Evolutionary conservation across 2,888 invertebrate species (phyloP).

Genomic region (Ceriagrion tenellum): DNA sequence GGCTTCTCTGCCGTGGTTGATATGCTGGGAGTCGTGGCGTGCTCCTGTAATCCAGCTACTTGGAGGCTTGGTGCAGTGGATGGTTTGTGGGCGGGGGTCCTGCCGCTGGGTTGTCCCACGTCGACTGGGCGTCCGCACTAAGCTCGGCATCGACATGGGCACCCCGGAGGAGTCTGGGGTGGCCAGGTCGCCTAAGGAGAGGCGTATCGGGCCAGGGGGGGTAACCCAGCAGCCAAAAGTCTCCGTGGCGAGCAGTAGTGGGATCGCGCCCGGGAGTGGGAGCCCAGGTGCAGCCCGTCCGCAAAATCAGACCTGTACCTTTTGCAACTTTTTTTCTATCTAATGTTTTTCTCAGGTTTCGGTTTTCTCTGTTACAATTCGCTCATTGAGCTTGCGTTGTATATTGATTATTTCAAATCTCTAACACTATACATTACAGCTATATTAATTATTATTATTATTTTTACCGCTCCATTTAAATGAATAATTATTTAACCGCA

Average conservation of each 20-base stretch:
- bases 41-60: constrained; percentile 99
- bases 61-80: constrained; percentile 94
- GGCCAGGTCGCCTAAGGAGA: constrained; percentile 97
- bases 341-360: no score
- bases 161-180: constrained; percentile 89
- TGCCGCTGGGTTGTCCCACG: constrained; percentile 84
- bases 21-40: constrained; percentile 94
- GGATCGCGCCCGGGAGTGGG: constrained; percentile 98
- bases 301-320: constrained; percentile 87
- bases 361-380: no score
- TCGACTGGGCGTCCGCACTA: constrained; percentile 97
- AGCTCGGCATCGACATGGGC: constrained; percentile 98
- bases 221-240: constrained; percentile 99
- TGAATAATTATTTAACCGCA: no score
- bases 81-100: constrained; percentile 94
- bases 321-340: constrained; percentile 79
- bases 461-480: no score
- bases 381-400: neutral
- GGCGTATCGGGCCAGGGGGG: constrained; percentile 99
- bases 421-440: no score
- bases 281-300: constrained; percentile 91
- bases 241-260: constrained; percentile 99
- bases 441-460: no score
- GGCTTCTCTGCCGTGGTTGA: neutral
- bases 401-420: neutral